These are phyloP conservation scores for Monochamus saltuarius DNA, from an alignment of 1,140 invertebrate genomes.

Conservation along the genomic window DNA sequence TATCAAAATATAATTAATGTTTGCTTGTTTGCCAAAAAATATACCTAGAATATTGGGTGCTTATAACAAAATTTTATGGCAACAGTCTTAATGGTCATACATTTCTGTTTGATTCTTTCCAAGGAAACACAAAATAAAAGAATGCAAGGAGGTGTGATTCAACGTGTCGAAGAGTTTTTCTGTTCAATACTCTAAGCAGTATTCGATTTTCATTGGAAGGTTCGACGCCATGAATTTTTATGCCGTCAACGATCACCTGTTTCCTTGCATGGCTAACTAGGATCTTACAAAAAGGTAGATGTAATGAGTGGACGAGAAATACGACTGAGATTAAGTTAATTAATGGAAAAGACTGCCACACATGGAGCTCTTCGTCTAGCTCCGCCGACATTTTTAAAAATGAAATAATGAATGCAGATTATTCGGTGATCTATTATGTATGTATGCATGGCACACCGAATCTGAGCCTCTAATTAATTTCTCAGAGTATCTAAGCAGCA, in stretches of 20 bases:
- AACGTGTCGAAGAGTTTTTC: too few species aligned
- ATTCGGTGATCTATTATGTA: background rate
- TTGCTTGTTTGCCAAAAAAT: too few species aligned
- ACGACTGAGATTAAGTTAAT: constrained; percentile 18
- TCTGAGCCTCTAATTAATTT: constrained; percentile 2
- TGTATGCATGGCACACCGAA: background rate
- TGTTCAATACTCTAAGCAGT: too few species aligned
- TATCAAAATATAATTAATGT: too few species aligned
- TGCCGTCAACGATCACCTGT: constrained; percentile 1
- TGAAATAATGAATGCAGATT: background rate
- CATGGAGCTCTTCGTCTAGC: constrained; percentile 7
- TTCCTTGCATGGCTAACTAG: constrained; percentile 23
- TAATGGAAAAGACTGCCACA: constrained; percentile 19
- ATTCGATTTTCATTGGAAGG: too few species aligned
- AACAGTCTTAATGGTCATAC: too few species aligned
- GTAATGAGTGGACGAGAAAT: background rate
- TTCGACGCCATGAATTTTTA: constrained; percentile 3
- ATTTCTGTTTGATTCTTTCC: too few species aligned
- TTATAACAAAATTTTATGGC: too few species aligned
- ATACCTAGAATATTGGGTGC: too few species aligned
- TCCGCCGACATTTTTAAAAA: background rate
- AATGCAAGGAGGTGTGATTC: too few species aligned
- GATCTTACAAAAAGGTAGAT: constrained; percentile 14
- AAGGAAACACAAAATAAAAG: too few species aligned
- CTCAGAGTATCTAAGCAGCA: background rate